A percentile compares a stretch with the other conserved stretches of the same genome.
These are phyloP conservation scores for Cardiocondyla obscurior DNA, from an alignment of 1,140 invertebrate species.

Conservation along the genomic window DNA sequence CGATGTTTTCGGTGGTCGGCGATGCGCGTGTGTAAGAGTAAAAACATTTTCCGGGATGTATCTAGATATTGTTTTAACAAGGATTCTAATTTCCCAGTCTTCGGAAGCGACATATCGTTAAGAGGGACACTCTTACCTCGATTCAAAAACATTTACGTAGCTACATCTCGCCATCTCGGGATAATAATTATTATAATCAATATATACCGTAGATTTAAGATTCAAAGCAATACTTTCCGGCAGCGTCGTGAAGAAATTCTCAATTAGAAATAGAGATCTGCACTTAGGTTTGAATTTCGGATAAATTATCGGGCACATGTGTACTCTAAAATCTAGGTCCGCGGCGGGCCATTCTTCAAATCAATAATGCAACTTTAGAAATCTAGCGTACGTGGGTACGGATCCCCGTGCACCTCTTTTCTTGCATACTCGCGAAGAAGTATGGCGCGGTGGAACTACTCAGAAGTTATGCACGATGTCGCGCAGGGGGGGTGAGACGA, in stretches of 20 bases:
- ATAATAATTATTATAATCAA: too few species aligned
- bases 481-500: not conserved
- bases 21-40: not conserved
- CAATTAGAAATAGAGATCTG: too few species aligned
- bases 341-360: not conserved
- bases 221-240: too few species aligned
- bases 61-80: not conserved
- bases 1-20: constrained; percentile 3
- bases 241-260: too few species aligned
- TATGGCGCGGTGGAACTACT: constrained; percentile 32
- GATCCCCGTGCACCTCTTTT: not conserved
- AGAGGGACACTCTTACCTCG: too few species aligned
- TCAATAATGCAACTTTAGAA: constrained; percentile 2
- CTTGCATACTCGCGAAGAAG: constrained; percentile 32
- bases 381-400: not conserved
- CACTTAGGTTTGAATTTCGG: too few species aligned
- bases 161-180: too few species aligned
- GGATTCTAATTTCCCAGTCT: too few species aligned
- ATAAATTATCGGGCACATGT: not conserved
- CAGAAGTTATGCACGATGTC: constrained; percentile 23
- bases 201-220: too few species aligned
- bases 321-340: not conserved
- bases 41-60: constrained; percentile 3
- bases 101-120: too few species aligned
- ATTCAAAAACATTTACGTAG: too few species aligned